Evolutionary conservation across 2,797 vertebrate genomes (phyloP).

Genomic region (Lithobates pipiens): DNA sequence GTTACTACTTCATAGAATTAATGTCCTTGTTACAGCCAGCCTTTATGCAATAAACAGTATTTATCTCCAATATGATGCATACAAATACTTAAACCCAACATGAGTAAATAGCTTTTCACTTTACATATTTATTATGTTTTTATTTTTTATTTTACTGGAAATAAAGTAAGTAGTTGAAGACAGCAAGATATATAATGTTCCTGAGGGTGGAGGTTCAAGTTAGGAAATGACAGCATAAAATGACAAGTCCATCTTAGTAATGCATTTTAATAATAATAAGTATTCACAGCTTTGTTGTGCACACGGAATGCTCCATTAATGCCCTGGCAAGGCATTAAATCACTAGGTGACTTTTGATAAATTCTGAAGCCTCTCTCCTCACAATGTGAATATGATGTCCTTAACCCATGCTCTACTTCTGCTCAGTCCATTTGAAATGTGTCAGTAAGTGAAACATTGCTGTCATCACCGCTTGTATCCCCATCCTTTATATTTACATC

Average conservation of each 20-base stretch:
- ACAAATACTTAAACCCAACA: neutral
- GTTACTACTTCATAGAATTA: too few relatives aligned
- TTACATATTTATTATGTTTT: neutral
- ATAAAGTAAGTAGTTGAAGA: neutral
- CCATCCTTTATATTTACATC: constrained; percentile 32
- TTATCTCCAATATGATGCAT: too few relatives aligned
- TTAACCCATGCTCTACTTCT: constrained; percentile 18
- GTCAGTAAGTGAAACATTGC: constrained; percentile 28
- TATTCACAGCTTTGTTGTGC: neutral
- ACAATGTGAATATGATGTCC: constrained; percentile 20
- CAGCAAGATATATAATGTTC: neutral
- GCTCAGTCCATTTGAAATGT: constrained; percentile 21
- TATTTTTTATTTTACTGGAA: neutral
- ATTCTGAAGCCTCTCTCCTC: constrained; percentile 1
- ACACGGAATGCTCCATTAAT: constrained; percentile 13
- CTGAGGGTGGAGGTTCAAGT: neutral
- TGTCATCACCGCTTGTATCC: constrained; percentile 24
- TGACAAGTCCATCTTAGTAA: neutral
- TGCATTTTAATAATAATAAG: neutral
- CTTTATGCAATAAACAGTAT: too few relatives aligned
- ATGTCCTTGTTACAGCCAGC: too few relatives aligned
- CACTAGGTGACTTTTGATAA: neutral
- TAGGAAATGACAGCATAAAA: neutral
- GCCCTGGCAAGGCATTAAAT: constrained; percentile 24
- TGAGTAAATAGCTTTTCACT: neutral